Base-by-base conservation (phyloP, 2,113 vertebrate genomes). In the Misgurnus anguillicaudatus region DNA sequence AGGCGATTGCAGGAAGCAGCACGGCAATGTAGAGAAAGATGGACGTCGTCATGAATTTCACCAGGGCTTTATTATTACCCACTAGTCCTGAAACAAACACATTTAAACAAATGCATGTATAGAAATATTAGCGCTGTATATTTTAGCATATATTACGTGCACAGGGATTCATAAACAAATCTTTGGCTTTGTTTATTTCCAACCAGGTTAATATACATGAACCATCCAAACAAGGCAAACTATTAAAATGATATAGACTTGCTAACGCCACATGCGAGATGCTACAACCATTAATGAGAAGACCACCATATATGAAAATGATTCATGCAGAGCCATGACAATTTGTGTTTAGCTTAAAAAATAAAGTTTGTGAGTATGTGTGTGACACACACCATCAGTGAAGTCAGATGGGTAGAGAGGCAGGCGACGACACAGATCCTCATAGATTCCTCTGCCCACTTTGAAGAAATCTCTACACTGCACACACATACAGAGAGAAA, bases 11-110 rank as follows among this genome's bases (percentile, higher is more conserved):
- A 4, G 98, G 98, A 70, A 99, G 94, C 70, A 99, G 95, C 88
- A 98, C 98, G 84, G 95, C 95, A 14, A 98, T 98, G 90, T 99
- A 99, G 77, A 99, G 95, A 87, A 99, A 99, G 85, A 99, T 95
- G 88, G 96, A 96, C 4, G 98, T 98, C 17, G 97, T 99, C 93
- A 98, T 94, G 88, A 96, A 98, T 89, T 99, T 99, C 77, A 97
- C 94, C 85, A 99, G 93, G 66, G 95, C 92, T 91, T 95, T 99
- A 90, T 98, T 97, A 88, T 92, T 95, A 86, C 98, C 97, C 41
- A 96, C 93, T 38, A 99, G 88, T 87, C 98, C 97, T 99, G 87
- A 63, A 84, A 87, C 60, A 89, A 73, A 85, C 63, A 86, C 53
- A 86, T 82, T 89, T 79, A 87, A 77, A 57, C 5, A 57, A 57